phyloP scores from a whole-genome alignment of 2,113 vertebrate genomes.

The Pteronura brasiliensis region DNA sequence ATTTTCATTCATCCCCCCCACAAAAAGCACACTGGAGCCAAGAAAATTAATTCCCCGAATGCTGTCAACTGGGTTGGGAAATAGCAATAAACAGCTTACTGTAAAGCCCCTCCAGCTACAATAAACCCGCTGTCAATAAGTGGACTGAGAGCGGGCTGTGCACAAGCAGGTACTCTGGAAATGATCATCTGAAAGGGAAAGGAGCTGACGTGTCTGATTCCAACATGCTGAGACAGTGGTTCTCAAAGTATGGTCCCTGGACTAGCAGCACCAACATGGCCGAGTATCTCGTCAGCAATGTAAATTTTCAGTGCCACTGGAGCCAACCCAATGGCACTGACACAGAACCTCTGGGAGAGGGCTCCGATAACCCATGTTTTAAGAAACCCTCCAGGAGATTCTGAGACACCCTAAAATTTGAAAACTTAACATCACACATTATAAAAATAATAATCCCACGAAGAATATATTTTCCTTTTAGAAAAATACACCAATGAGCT shows the following conservation, averaged over 20 bases:
- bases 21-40: conserved; percentile 89
- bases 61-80: conserved; percentile 88
- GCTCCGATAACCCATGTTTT: background rate
- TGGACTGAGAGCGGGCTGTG: conserved; percentile 62
- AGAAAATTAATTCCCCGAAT: conserved; percentile 91
- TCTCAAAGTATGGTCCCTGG: background rate
- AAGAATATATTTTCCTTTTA: background rate
- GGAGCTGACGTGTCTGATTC: conserved; percentile 33
- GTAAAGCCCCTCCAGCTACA: conserved; percentile 86
- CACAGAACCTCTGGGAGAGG: background rate
- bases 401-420: background rate
- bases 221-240: conserved; percentile 57
- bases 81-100: conserved; percentile 88
- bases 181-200: conserved; percentile 73
- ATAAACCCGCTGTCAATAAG: conserved; percentile 87
- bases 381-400: background rate
- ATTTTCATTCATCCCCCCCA: conserved; percentile 89
- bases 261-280: background rate
- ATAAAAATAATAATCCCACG: background rate
- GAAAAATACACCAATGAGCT: background rate
- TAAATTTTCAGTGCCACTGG: background rate
- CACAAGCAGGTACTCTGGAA: conserved; percentile 76
- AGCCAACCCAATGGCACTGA: background rate
- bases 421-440: background rate
- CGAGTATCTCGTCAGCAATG: background rate